Evolutionary conservation across 1,140 invertebrate species (phyloP), one percentile per base, ranked within the genome.

Genomic region (Branchinecta lynchi): DNA sequence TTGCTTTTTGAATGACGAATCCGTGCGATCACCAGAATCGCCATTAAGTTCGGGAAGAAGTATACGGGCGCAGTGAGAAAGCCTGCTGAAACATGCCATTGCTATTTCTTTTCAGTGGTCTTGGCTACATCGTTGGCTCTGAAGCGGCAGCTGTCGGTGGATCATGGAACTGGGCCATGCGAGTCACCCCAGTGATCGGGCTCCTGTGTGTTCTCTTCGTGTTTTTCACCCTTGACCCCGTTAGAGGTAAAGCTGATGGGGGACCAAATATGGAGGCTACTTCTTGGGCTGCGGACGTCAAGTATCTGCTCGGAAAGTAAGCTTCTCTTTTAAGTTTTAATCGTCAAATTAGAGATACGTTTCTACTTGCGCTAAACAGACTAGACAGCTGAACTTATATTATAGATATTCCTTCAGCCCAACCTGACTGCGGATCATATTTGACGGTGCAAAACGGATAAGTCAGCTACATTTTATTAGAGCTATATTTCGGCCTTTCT

Each of bases 51-150:
- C 2, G 32, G 1, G 32, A 32, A 32, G 32, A 32, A 32, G 32
- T 32, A 32, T 32, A 5, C 32, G 5, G 32, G 32, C 32, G 32
- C 32, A 32, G 5, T 32, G 1, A 32, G 32, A 32, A 32, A 32
- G 32, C 5, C 2, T 32, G 32, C 32, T 32, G 32, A 32, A 32
- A 32, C 32, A 32, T 32, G 1, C 2, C 3, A 60, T 20, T 6
- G 51, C 17, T n/a, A 10, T 68, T 7, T 45, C 51, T 65, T 72
- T 80, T 81, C 46, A 89, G 88, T 80, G 89, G 89, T 71, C 75
- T 93, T 46, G 96, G 96, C 9, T 99, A 97, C 77, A 96, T 98
- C 72, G 84, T 92, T 60, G 95, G 96, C 45, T 87, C 93, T 12
- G 85, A 89, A 78, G 87, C 92, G 1, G 86, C 89, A 3, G 79